Base-by-base conservation (phyloP, 2,113 vertebrate species). In the Laticauda colubrina region DNA sequence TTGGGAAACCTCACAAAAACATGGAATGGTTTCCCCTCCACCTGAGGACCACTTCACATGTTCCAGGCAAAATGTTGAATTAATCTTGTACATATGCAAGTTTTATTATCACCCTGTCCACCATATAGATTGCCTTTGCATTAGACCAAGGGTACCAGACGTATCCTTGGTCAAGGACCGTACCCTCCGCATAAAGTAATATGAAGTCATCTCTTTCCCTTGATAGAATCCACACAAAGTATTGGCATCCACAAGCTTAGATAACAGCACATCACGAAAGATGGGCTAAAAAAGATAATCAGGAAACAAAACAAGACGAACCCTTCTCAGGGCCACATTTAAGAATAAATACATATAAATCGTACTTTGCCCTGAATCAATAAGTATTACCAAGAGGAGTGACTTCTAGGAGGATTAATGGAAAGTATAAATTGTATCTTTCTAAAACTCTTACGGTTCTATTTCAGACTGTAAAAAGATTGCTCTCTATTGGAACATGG, bases 401-500 rank as follows among this genome's bases (percentile, higher is more conserved):
- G 85, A 12, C 15, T n/a, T 51, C 4, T 54, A 88, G 48, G 45
- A 87, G 4, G 5, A 2, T 5, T 11, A 54, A 54, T 3, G 2
- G 5, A 54, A 69, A 54, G 14, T 64, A n/a, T 43, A 61, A 18
- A 24, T 92, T 75, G 57, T n/a, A 57, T 24, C 54, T 89, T 8
- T 85, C 39, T 7, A 48, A 85, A 81, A 89, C 3, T 3, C 7
- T 54, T 54, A 26, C 11, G 12, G 88, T 64, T 53, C 51, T 88
- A 26, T 75, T 85, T 29, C 39, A 81, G 11, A 29, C 43, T 18
- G 15, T 53, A 26, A 43, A 34, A 4, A 26, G 10, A 9, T 2
- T 21, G 0, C 0, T 6, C 18, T 3, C 0, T 1, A 8, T 69
- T 5, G 2, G 54, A 64, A 90, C 21, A 88, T 0, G 7, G 1